Evolutionary conservation across 2,888 invertebrate genomes (phyloP).

Genomic region (Caenorhabditis zanzibari): DNA sequence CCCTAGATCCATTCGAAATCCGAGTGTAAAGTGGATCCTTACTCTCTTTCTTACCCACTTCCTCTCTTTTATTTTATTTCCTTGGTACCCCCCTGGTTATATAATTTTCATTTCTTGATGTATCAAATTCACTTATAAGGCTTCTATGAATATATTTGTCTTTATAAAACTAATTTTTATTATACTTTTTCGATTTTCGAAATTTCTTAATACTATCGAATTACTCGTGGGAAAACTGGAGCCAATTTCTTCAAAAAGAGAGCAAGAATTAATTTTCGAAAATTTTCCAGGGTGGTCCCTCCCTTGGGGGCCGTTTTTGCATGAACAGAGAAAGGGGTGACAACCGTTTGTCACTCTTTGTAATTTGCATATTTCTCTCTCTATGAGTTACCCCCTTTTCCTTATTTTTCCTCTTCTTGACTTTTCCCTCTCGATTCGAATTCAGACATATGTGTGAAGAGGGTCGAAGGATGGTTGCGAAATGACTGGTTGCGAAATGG

Average conservation of each 20-base stretch:
- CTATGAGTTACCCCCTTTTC: not conserved
- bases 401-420: too few relatives aligned
- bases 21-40: slow-evolving; percentile 1
- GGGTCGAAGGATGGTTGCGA: too few relatives aligned
- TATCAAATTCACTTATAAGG: slow-evolving; percentile 7
- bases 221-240: too few relatives aligned
- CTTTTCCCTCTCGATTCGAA: too few relatives aligned
- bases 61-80: not conserved
- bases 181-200: too few relatives aligned
- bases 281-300: not conserved
- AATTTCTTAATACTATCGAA: too few relatives aligned
- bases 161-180: not conserved
- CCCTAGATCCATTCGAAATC: slow-evolving; percentile 5
- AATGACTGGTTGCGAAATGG: too few relatives aligned
- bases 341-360: slow-evolving; percentile 52
- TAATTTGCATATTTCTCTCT: slow-evolving; percentile 55
- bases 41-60: slow-evolving; percentile 14
- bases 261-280: slow-evolving; percentile 8
- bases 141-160: too few relatives aligned
- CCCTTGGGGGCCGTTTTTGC: slow-evolving; percentile 26
- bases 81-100: slow-evolving; percentile 1
- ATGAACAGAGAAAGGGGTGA: slow-evolving; percentile 10
- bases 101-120: slow-evolving; percentile 15
- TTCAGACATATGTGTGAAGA: too few relatives aligned
- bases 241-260: too few relatives aligned